Percentiles rank a stretch among this genome's conserved stretches.
Conservation (phyloP, 2,113 vertebrate genomes). For the Anhinga rufa region DNA sequence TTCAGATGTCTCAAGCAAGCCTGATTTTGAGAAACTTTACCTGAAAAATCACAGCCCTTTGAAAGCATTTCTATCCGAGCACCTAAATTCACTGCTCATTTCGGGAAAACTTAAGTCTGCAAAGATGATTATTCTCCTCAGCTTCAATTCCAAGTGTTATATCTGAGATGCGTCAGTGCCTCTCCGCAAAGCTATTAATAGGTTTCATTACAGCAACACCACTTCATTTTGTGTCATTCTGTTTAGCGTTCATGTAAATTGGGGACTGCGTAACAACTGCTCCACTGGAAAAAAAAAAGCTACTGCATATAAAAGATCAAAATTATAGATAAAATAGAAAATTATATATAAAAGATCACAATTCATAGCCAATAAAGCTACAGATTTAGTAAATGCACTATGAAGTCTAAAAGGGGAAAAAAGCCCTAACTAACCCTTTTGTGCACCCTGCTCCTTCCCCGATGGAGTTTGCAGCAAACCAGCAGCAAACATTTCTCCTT, state of each 20-base stretch:
- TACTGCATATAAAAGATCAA: neutral
- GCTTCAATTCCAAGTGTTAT: neutral
- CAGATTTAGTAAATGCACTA: neutral
- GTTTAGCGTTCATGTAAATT: neutral
- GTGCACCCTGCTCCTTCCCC: neutral
- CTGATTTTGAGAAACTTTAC: neutral
- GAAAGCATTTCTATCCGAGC: neutral
- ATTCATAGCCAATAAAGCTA: neutral
- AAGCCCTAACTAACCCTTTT: neutral
- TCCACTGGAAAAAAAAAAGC: neutral
- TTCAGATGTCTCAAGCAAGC: neutral
- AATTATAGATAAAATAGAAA: too few species aligned
- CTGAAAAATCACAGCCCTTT: neutral
- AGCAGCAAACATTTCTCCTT: neutral
- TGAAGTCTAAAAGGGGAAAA: neutral
- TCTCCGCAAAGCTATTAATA: constrained; percentile 45
- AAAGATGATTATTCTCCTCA: neutral
- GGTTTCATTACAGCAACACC: neutral
- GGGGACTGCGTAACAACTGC: neutral
- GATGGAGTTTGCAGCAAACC: neutral
- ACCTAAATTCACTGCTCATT: neutral
- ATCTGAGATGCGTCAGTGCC: constrained; percentile 15
- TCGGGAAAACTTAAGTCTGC: neutral
- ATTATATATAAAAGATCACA: neutral
- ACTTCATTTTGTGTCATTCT: constrained; percentile 10